Evolutionary conservation across 1,140 invertebrate genomes (phyloP).

Genomic region (Scaptomyza pallida): DNA sequence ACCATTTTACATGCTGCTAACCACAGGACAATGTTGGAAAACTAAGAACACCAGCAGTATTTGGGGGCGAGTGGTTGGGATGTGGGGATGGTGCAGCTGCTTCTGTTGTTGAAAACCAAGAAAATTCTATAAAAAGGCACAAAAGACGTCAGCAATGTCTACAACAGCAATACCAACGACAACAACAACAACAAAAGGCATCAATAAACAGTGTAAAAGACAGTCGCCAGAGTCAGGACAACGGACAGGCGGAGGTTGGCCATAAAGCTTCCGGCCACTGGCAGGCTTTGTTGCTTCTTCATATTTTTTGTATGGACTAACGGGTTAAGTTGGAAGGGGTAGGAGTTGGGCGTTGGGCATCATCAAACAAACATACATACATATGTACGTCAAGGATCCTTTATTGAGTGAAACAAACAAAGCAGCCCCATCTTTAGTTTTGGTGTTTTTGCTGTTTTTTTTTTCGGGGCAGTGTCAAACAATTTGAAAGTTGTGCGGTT

Average conservation of each 20-base stretch:
- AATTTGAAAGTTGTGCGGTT: conserved; percentile 80
- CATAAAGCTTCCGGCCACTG: conserved; percentile 39
- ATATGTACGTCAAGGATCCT: conserved; percentile 71
- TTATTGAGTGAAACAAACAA: conserved; percentile 78
- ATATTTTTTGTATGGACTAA: conserved; percentile 60
- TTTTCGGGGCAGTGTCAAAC: conserved; percentile 45
- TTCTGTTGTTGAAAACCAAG: conserved; percentile 57
- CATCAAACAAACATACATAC: conserved; percentile 39
- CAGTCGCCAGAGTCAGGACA: conserved; percentile 48
- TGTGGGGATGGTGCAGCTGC: neutral
- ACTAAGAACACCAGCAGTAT: conserved; percentile 50
- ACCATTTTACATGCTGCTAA: conserved; percentile 77
- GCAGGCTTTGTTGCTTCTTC: conserved; percentile 43
- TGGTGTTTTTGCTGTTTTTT: neutral
- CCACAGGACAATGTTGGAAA: conserved; percentile 71
- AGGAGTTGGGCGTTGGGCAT: neutral
- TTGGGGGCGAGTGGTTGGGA: neutral
- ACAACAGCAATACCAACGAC: conserved; percentile 49
- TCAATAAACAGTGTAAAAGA: conserved; percentile 79
- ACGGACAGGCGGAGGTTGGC: conserved; percentile 23
- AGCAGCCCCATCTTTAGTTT: conserved; percentile 12
- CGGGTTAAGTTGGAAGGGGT: conserved; percentile 8
- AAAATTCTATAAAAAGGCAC: conserved; percentile 78
- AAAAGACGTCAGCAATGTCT: conserved; percentile 78
- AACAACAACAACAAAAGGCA: conserved; percentile 60